Base-by-base conservation (phyloP, 2,888 invertebrate species). In the Andrena fulva region DNA sequence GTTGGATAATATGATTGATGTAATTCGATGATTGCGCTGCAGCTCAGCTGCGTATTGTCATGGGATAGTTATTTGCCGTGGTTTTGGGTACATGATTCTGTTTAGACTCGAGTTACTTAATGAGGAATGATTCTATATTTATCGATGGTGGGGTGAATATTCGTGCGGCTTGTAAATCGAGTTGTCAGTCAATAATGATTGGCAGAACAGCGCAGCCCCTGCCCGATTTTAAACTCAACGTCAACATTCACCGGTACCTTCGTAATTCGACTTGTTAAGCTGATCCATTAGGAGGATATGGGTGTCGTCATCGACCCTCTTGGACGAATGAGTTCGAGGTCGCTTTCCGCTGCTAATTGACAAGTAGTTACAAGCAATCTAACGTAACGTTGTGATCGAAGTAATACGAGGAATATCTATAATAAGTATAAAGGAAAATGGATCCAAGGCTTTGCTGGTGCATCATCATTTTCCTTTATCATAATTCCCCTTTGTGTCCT, bases 211-310 rank as follows among this genome's bases (percentile, higher is more conserved):
- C 69, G 76, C 63, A 63, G 29, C 67, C 78, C 59, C 62, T 3
- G 52, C 48, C 54, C 77, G 75, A 67, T 82, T 87, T 85, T 82
- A 66, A 84, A 31, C 33, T 42, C 29, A 73, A 74, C 85, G 64
- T 84, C 85, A 84, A 87, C 80, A 74, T 67, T 56, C 29, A 33
- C 31, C 70, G 77, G 60, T 60, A 42, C 54, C 71, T 67, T 52
- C 64, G 81, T 86, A 84, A 88, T 87, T 88, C 77, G 79, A 80
- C 86, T 88, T 66, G 85, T 88, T 84, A 88, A 88, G 79, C 79
- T 63, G 80, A 78, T 84, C 88, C 82, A 88, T 88, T 88, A 87
- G 84, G 74, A 35, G 75, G 82, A 71, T 80, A 75, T 31, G 63
- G 71, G 62, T 56, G 74, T 76, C 86, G 78, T 78, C 77, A 76